These are phyloP conservation scores for Proales similis DNA, from an alignment of 1,140 invertebrate species.

Conservation along the genomic window DNA sequence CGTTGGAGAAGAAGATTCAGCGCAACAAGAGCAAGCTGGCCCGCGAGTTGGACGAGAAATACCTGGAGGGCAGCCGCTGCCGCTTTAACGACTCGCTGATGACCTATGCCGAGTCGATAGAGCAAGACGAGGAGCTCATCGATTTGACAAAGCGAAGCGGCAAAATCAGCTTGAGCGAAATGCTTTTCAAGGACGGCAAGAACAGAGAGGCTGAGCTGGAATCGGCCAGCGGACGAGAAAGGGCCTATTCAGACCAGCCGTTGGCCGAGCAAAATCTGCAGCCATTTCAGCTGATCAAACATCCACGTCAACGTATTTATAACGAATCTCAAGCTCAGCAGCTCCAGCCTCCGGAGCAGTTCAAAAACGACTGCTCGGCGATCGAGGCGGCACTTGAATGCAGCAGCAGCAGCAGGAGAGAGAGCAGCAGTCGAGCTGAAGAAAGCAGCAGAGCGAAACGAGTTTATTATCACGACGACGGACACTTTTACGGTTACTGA, in stretches of 20 bases:
- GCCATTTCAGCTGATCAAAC: background rate
- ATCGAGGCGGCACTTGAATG: background rate
- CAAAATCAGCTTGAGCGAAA: slow-evolving; percentile 3
- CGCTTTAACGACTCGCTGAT: no score
- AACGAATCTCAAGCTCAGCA: no score
- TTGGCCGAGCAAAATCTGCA: background rate
- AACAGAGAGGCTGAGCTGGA: slow-evolving; percentile 22
- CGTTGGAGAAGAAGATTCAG: background rate
- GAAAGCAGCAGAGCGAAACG: background rate
- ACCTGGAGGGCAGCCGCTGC: no score
- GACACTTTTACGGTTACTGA: slow-evolving; percentile 32
- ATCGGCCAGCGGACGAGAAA: background rate
- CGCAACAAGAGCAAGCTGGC: background rate
- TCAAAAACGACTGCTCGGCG: background rate
- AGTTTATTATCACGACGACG: slow-evolving; percentile 32
- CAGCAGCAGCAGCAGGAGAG: background rate
- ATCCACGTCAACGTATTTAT: no score
- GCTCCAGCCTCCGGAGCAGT: no score
- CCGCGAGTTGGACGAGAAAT: no score
- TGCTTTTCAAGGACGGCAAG: background rate
- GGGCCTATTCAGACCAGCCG: background rate
- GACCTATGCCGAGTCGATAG: background rate
- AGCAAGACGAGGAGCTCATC: slow-evolving; percentile 13
- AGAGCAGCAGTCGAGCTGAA: background rate
- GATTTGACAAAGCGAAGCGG: slow-evolving; percentile 33